Conservation (phyloP, 2,113 vertebrate genomes). For the Hydrochoerus hydrochaeris region DNA sequence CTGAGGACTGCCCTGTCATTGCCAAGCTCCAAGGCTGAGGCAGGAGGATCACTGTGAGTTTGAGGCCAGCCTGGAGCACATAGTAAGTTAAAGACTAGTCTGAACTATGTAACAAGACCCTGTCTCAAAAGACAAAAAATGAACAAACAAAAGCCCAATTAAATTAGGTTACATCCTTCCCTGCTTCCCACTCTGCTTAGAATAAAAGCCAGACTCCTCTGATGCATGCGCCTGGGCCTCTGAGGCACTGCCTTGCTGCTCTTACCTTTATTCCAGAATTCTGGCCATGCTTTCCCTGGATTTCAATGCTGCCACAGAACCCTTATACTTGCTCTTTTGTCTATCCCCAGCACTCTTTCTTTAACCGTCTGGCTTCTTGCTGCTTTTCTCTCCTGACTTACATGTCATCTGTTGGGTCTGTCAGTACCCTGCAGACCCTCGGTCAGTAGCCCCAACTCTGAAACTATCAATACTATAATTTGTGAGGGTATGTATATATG, state of each 20-base stretch:
- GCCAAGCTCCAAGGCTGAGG: not conserved
- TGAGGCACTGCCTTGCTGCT: not conserved
- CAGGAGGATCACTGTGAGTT: not conserved
- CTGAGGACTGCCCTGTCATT: not conserved
- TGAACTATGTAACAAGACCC: not conserved
- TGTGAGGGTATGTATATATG: not conserved
- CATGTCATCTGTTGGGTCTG: not conserved
- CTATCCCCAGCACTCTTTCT: not conserved
- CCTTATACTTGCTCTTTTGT: not conserved
- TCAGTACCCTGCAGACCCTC: not conserved
- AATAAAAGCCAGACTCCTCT: not conserved
- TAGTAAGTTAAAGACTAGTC: not conserved
- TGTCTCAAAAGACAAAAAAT: not conserved
- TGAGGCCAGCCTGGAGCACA: not conserved
- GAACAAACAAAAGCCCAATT: too few relatives aligned
- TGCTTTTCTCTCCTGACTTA: not conserved
- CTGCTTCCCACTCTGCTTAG: not conserved
- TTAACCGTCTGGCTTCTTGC: not conserved
- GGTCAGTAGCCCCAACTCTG: not conserved
- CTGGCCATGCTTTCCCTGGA: not conserved
- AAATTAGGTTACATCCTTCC: not conserved
- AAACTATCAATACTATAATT: not conserved
- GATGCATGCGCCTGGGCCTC: not conserved
- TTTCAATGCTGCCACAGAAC: not conserved
- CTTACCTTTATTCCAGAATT: not conserved